Conservation (phyloP, 2,888 invertebrate genomes). For the Blastobasis lacticolella region DNA sequence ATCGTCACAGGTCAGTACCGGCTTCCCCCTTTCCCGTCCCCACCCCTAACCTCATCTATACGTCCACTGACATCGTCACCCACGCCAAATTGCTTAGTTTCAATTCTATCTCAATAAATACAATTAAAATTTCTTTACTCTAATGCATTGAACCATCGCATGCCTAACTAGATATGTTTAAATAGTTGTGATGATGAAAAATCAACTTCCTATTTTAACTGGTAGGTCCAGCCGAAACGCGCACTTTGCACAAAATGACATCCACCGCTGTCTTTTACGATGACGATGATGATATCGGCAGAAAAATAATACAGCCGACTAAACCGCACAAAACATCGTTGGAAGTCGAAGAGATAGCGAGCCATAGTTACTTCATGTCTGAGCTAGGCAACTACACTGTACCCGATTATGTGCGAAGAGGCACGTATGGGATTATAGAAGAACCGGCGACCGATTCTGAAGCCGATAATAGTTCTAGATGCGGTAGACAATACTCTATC, state of each 20-base stretch:
- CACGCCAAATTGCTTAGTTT: constrained; percentile 10
- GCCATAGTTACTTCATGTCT: constrained; percentile 73
- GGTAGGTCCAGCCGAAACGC: constrained; percentile 80
- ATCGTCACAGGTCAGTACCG: constrained; percentile 76
- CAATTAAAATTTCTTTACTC: constrained; percentile 11
- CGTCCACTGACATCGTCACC: constrained; percentile 15
- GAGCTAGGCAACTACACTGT: constrained; percentile 65
- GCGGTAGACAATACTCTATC: constrained; percentile 42
- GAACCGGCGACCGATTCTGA: constrained; percentile 70
- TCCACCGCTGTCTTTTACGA: constrained; percentile 74
- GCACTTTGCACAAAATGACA: constrained; percentile 78
- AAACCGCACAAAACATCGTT: constrained; percentile 69
- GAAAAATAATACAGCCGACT: constrained; percentile 58
- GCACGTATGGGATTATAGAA: constrained; percentile 65
- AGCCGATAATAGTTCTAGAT: constrained; percentile 56
- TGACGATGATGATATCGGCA: constrained; percentile 58
- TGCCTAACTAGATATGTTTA: constrained; percentile 24
- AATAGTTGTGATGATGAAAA: constrained; percentile 28
- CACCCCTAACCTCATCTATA: constrained; percentile 25
- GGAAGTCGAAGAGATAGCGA: constrained; percentile 75
- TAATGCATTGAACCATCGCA: constrained; percentile 38
- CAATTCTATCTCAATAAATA: constrained; percentile 16
- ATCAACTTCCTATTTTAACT: constrained; percentile 65
- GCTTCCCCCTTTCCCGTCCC: constrained; percentile 39
- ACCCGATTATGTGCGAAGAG: constrained; percentile 59